Conservation (phyloP, 1,140 invertebrate species). For the Sminthurinus signatus region DNA sequence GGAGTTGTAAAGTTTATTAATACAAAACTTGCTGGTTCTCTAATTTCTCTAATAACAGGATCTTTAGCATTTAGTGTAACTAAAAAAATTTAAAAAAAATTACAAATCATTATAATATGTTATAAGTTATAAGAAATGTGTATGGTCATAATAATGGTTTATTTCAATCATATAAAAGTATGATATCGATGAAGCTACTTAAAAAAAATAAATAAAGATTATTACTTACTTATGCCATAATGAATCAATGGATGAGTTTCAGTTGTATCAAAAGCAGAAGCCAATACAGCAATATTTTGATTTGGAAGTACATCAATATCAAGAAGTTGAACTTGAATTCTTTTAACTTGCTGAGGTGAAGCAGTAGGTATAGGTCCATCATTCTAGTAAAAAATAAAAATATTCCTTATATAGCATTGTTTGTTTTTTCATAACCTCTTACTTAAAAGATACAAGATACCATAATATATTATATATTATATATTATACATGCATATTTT, state of each 20-base stretch:
- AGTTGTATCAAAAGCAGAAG: conserved; percentile 21
- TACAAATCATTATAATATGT: neutral
- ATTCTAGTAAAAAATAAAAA: neutral
- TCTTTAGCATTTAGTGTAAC: conserved; percentile 13
- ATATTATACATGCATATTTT: no score
- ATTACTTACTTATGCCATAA: conserved; percentile 34
- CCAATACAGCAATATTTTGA: conserved; percentile 26
- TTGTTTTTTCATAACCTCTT: no score
- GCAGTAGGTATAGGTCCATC: neutral
- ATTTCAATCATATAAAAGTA: neutral
- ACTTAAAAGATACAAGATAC: no score
- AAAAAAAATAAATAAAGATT: neutral
- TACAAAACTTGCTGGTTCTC: conserved; percentile 8
- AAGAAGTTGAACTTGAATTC: conserved; percentile 33
- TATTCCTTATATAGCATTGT: neutral
- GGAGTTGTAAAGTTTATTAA: conserved; percentile 3
- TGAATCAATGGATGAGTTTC: conserved; percentile 24
- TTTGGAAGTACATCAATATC: conserved; percentile 21
- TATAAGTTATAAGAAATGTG: conserved; percentile 10
- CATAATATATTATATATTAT: no score
- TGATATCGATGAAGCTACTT: neutral
- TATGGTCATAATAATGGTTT: neutral
- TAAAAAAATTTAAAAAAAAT: neutral
- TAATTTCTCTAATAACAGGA: no score
- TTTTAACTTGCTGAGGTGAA: conserved; percentile 11